Conservation (phyloP, 2,888 invertebrate genomes). For the Oeneis ivallda region DNA sequence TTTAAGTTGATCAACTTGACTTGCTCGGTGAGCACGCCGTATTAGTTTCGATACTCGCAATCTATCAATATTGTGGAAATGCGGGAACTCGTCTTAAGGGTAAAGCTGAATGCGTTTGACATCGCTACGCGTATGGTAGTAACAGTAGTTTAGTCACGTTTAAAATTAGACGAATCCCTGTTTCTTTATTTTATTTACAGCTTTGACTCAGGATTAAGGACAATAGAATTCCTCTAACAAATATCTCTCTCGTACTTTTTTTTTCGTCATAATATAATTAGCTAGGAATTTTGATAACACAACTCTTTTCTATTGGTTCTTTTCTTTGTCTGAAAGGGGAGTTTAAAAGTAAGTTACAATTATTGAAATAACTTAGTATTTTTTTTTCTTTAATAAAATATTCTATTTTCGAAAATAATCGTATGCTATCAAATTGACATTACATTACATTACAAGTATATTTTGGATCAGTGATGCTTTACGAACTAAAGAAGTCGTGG, state of each 20-base stretch:
- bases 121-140: slow-evolving; percentile 9
- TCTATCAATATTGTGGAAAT: not conserved
- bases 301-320: not conserved
- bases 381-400: no score
- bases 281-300: no score
- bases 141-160: slow-evolving; percentile 8
- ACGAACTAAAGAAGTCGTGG: no score
- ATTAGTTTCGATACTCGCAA: not conserved
- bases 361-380: no score
- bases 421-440: no score
- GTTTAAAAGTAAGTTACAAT: no score
- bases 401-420: no score
- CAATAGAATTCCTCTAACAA: slow-evolving; percentile 2
- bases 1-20: no score
- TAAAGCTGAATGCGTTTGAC: not conserved
- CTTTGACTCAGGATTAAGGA: slow-evolving; percentile 5
- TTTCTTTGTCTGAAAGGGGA: not conserved
- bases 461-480: no score
- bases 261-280: slow-evolving; percentile 3
- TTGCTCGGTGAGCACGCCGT: not conserved
- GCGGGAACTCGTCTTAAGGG: not conserved
- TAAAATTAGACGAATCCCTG: slow-evolving; percentile 25
- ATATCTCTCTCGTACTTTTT: not conserved
- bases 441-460: no score
- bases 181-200: slow-evolving; percentile 6